Conservation (phyloP, 1,140 invertebrate genomes). For the Drosophila sp. region DNA sequence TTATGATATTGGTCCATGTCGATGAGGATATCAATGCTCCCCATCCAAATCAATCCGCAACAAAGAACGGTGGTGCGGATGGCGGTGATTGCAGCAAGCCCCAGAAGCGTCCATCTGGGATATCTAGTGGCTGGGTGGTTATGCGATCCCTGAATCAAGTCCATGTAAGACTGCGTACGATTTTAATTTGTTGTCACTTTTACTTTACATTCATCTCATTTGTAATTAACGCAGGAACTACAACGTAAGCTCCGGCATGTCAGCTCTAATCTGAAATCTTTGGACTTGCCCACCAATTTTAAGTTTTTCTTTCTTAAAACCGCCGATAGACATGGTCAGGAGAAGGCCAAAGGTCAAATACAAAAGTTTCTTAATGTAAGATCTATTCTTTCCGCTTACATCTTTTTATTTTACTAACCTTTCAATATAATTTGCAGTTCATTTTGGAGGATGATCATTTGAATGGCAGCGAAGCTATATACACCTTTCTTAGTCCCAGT, state of each 20-base stretch:
- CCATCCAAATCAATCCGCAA: constrained; percentile 24
- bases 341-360: constrained; percentile 92
- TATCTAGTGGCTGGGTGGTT: constrained; percentile 92
- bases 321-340: constrained; percentile 90
- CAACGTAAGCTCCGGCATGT: constrained; percentile 93
- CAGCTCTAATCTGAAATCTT: constrained; percentile 90
- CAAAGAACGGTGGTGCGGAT: constrained; percentile 41
- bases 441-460: constrained; percentile 93
- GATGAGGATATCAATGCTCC: constrained; percentile 85
- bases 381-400: background rate
- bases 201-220: background rate
- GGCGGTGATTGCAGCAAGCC: constrained; percentile 29
- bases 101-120: constrained; percentile 85
- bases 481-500: constrained; percentile 94
- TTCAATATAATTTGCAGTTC: constrained; percentile 84
- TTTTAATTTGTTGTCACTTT: background rate
- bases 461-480: constrained; percentile 94
- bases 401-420: background rate
- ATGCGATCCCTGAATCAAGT: constrained; percentile 92
- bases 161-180: constrained; percentile 82
- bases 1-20: constrained; percentile 92
- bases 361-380: constrained; percentile 93
- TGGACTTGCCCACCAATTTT: constrained; percentile 91
- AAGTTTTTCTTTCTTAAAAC: constrained; percentile 92
- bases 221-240: constrained; percentile 86